Base-by-base conservation (phyloP, 2,113 vertebrate genomes). In the Tenebrosternarchus preto region DNA sequence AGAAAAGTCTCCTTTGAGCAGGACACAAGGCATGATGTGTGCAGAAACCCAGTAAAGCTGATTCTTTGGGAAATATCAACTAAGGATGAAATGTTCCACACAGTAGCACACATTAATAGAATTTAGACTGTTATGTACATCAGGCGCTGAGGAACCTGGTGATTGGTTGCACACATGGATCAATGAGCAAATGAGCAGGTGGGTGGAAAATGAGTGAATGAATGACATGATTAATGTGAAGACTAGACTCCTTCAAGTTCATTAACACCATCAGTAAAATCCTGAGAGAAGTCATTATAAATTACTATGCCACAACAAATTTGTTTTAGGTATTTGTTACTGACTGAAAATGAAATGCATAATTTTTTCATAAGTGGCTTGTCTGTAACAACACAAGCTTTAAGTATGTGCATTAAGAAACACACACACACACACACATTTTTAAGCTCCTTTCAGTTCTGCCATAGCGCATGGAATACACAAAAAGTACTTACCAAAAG, bases 291-390 rank as follows among this genome's bases (percentile, higher is more conserved):
- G 19, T 20, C 17, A 67, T 67, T 67, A 67, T 67, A 5, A 36
- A 36, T 60, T 50, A 50, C 57, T n/a, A 31, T 5, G 27, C 56
- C 39, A 50, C 71, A 73, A 12, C 70, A 79, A 59, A 59, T 79
- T 71, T 59, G 64, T 74, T 80, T 64, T 9, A 63, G 73, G 5
- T 15, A 50, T 50, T 50, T 50, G 43, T 11, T 9, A 50, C 43
- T 50, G 43, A 12, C 43, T 50, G 43, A 50, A 75, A 67, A 75
- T 67, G 43, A 81, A 81, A 75, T 43, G 68, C 53, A 15, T 50
- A 50, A 50, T 50, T 50, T 50, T 50, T 29, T 67, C 68, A 70
- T 63, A 9, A 24, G 50, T 9, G n/a, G 19, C 11, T 12, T 50
- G 43, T 50, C 43, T 12, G 43, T 50, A 50, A 50, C 43, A 50